phyloP scores from a whole-genome alignment of 1,140 invertebrate genomes.

The Brachionus calyciflorus region DNA sequence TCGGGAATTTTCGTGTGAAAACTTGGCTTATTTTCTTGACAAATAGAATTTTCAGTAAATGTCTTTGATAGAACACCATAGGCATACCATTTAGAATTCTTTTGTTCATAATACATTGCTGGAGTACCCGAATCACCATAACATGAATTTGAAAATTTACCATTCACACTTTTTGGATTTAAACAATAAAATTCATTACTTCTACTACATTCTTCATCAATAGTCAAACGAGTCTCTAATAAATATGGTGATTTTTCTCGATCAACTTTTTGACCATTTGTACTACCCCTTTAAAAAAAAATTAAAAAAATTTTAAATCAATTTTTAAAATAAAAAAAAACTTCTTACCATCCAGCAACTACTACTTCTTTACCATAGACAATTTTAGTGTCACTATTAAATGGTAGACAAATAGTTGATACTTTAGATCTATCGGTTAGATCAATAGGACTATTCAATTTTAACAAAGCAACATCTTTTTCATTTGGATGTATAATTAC shows the following conservation, averaged over 20 bases:
- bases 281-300: constrained; percentile 5
- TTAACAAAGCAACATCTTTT: constrained; percentile 15
- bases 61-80: not conserved
- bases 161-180: not conserved
- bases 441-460: not conserved
- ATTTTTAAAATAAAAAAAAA: not conserved
- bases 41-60: not conserved
- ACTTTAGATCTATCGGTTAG: not conserved
- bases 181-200: constrained; percentile 7
- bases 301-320: not conserved
- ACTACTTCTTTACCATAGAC: constrained; percentile 28
- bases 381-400: not conserved
- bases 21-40: not conserved
- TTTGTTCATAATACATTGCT: constrained; percentile 9
- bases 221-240: not conserved
- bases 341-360: constrained; percentile 18
- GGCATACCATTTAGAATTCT: constrained; percentile 3
- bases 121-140: constrained; percentile 22
- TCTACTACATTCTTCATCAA: not conserved
- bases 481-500: not conserved
- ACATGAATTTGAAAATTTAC: constrained; percentile 7
- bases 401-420: not conserved
- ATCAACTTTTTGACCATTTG: not conserved
- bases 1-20: constrained; percentile 15
- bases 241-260: not conserved